Evolutionary conservation across 2,797 vertebrate genomes (phyloP).

Genomic region (Sylvia borin): DNA sequence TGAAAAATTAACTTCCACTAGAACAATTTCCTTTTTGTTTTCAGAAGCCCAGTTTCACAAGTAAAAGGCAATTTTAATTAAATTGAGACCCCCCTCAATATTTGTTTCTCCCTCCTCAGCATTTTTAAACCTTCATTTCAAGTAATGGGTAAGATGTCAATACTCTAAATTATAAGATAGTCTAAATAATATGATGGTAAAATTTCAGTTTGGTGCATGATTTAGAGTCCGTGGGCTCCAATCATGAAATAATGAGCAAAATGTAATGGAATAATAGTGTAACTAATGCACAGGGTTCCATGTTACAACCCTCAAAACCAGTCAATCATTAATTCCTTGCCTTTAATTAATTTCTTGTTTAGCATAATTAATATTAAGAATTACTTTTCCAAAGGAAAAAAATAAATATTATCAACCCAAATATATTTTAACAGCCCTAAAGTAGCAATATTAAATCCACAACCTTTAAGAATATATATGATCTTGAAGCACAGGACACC

Average conservation of each 20-base stretch:
- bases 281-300: fast-evolving
- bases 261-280: neutral
- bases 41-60: neutral
- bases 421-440: neutral
- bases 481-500: neutral
- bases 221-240: neutral
- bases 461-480: neutral
- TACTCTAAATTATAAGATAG: neutral
- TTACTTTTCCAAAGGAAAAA: neutral
- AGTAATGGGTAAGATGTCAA: neutral
- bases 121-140: neutral
- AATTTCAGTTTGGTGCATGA: neutral
- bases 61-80: neutral
- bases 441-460: neutral
- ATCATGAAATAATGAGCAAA: neutral
- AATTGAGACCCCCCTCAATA: neutral
- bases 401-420: neutral
- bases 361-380: neutral
- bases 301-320: neutral
- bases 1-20: neutral
- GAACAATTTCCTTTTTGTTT: neutral
- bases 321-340: neutral
- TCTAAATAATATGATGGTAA: neutral
- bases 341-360: neutral
- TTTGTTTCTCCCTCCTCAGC: neutral